These are phyloP conservation scores for Arrhopalites spinosus DNA, from an alignment of 2,888 invertebrate genomes.

Conservation along the genomic window DNA sequence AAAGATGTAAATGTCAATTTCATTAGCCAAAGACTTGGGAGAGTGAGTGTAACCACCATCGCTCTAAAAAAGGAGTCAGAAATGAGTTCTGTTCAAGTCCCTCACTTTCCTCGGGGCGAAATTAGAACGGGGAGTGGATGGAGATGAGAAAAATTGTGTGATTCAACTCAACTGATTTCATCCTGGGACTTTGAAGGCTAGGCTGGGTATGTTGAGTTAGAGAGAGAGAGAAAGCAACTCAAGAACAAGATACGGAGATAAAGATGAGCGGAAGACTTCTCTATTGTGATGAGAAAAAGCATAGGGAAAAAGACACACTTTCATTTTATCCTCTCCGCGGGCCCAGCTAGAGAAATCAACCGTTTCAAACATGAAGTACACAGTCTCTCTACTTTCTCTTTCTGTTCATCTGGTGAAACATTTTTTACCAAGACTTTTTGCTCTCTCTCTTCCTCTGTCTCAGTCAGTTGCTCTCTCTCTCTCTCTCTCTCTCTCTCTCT, in stretches of 20 bases:
- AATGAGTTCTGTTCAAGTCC: slow-evolving; percentile 10
- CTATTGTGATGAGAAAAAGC: slow-evolving; percentile 26
- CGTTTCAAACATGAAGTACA: slow-evolving; percentile 20
- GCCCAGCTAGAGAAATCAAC: slow-evolving; percentile 28
- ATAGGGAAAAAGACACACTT: slow-evolving; percentile 9
- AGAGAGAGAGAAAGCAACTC: neutral
- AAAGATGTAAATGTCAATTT: slow-evolving; percentile 36
- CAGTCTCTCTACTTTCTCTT: slow-evolving; percentile 7
- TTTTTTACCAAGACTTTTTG: neutral
- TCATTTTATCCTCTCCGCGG: slow-evolving; percentile 37
- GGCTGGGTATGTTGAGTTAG: neutral
- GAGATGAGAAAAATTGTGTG: slow-evolving; percentile 37
- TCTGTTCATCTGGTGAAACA: neutral
- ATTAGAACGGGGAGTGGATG: slow-evolving; percentile 25
- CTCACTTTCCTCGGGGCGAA: slow-evolving; percentile 28
- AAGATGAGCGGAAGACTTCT: slow-evolving; percentile 20
- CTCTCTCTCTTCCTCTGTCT: slow-evolving; percentile 11
- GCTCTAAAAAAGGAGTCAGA: neutral
- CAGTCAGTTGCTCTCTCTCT: neutral
- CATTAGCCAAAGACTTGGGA: slow-evolving; percentile 21
- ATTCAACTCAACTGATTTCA: slow-evolving; percentile 32
- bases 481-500: neutral
- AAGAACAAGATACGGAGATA: slow-evolving; percentile 21
- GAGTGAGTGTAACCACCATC: neutral
- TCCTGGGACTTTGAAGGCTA: slow-evolving; percentile 22